phyloP scores from a whole-genome alignment of 1,140 invertebrate genomes.

The Drosophila ficusphila region DNA sequence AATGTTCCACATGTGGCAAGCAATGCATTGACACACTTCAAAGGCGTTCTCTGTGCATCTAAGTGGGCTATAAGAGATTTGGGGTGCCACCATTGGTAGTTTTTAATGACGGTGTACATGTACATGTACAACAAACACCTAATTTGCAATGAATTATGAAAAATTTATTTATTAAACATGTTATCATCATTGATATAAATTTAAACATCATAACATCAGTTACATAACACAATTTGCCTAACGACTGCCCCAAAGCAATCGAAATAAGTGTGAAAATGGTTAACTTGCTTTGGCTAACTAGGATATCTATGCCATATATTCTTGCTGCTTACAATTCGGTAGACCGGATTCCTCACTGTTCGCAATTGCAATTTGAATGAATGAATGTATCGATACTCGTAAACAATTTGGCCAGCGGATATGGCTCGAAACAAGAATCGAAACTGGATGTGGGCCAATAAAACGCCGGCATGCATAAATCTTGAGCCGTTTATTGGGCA shows the following conservation, averaged over 20 bases:
- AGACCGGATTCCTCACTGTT: constrained; percentile 18
- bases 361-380: constrained; percentile 37
- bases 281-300: constrained; percentile 2
- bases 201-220: constrained; percentile 10
- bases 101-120: constrained; percentile 7
- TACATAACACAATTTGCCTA: constrained; percentile 18
- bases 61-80: not conserved
- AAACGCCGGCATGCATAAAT: constrained; percentile 65
- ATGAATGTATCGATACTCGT: constrained; percentile 46
- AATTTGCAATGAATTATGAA: too few relatives aligned
- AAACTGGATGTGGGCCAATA: constrained; percentile 53
- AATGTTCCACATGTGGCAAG: constrained; percentile 76
- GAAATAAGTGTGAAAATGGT: constrained; percentile 21
- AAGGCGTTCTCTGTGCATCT: constrained; percentile 48
- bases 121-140: too few relatives aligned
- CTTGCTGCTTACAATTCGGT: not conserved
- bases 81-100: not conserved
- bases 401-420: constrained; percentile 46
- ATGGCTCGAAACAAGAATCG: constrained; percentile 7
- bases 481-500: constrained; percentile 51
- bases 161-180: too few relatives aligned
- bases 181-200: constrained; percentile 14
- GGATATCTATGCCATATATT: not conserved
- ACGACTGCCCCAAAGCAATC: constrained; percentile 2
- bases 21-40: constrained; percentile 79